phyloP scores from a whole-genome alignment of 2,797 vertebrate species.

The Urophycis tenuis region DNA sequence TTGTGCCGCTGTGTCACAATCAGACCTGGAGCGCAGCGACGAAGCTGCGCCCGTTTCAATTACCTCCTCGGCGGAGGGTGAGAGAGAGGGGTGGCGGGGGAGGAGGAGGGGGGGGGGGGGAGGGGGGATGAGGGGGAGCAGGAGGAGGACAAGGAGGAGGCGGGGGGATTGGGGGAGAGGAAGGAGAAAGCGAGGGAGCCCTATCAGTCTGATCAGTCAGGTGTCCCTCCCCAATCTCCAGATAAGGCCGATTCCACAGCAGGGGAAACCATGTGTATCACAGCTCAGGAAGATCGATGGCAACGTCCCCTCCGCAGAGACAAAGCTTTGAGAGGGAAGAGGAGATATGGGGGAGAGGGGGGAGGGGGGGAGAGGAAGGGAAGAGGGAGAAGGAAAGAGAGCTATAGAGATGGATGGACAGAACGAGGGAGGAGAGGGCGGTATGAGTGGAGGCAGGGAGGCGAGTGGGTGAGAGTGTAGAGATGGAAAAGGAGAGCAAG shows the following conservation, averaged over 20 bases:
- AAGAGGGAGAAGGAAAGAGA: constrained; percentile 6
- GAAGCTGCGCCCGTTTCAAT: constrained; percentile 38
- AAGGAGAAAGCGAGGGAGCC: constrained; percentile 67
- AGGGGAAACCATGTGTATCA: constrained; percentile 81
- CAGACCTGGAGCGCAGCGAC: neutral
- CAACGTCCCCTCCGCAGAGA: constrained; percentile 68
- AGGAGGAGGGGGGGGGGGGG: constrained; percentile 40
- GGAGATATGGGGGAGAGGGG: constrained; percentile 23
- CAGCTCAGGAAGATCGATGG: constrained; percentile 86
- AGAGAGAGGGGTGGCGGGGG: constrained; percentile 35
- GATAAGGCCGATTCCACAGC: constrained; percentile 72
- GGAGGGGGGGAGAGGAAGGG: neutral
- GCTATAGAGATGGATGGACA: constrained; percentile 33
- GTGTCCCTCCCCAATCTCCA: constrained; percentile 73
- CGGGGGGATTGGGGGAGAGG: constrained; percentile 52
- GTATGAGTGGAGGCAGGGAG: neutral
- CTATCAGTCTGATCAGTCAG: constrained; percentile 77
- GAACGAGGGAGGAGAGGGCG: constrained; percentile 28
- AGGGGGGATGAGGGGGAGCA: constrained; percentile 7
- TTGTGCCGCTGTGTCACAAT: neutral
- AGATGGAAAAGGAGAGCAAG: neutral
- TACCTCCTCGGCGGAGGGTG: constrained; percentile 33
- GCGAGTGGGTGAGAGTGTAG: neutral
- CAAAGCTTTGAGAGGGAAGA: constrained; percentile 51
- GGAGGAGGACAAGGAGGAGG: constrained; percentile 35